Evolutionary conservation across 2,888 invertebrate species (phyloP).

Genomic region (Eremobia ochroleuca): DNA sequence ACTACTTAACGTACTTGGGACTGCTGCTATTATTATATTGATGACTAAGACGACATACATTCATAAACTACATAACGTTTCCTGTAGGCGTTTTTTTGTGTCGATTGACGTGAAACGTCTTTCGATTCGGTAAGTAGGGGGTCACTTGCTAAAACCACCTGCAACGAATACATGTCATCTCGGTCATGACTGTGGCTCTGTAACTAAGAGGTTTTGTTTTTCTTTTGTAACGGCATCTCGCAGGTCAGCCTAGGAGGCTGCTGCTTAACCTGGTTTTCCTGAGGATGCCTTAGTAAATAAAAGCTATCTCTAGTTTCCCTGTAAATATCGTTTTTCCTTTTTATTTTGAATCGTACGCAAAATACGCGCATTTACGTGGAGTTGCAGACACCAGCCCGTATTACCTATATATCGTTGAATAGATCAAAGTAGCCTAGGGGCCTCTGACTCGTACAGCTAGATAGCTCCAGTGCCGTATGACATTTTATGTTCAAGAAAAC

Average conservation of each 20-base stretch:
- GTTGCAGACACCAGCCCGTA: no score
- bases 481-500: neutral
- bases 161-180: neutral
- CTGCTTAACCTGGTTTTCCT: neutral
- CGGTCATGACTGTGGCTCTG: neutral
- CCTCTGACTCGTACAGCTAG: neutral
- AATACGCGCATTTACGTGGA: no score
- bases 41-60: neutral
- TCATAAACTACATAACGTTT: neutral
- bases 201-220: neutral
- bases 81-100: neutral
- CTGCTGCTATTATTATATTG: neutral
- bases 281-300: neutral
- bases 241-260: neutral
- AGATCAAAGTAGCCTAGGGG: neutral
- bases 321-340: no score
- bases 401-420: neutral
- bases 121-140: neutral
- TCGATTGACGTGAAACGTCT: neutral
- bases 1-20: neutral
- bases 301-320: no score
- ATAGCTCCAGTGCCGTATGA: neutral
- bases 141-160: neutral
- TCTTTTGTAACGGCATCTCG: neutral
- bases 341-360: no score